A percentile compares a stretch with the other conserved stretches of the same genome.
Evolutionary conservation across 2,888 invertebrate species (phyloP).

Genomic region (Rhagophthalmus giganteus): DNA sequence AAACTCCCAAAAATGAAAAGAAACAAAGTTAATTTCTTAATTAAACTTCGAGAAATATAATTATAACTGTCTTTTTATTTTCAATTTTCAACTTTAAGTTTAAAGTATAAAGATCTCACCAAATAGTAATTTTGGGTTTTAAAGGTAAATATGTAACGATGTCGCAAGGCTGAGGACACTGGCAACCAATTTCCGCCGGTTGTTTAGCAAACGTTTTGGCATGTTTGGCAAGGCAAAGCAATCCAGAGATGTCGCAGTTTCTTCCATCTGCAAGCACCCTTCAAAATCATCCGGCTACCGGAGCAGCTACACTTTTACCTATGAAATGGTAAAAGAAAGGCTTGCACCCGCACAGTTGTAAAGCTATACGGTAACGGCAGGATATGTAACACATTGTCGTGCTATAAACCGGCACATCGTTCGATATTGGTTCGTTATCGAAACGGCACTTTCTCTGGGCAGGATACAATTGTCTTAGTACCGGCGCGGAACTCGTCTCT

Average conservation of each 20-base stretch:
- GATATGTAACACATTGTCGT: constrained; percentile 61
- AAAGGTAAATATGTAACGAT: constrained; percentile 53
- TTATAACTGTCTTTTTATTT: not conserved
- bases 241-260: constrained; percentile 58
- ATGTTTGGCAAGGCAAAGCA: constrained; percentile 58
- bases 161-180: constrained; percentile 56
- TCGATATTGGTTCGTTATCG: constrained; percentile 56
- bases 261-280: constrained; percentile 53
- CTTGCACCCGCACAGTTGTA: constrained; percentile 61
- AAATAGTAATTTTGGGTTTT: constrained; percentile 50
- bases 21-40: not conserved
- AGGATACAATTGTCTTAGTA: constrained; percentile 56
- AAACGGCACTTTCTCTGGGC: constrained; percentile 60
- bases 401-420: constrained; percentile 59
- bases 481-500: constrained; percentile 58
- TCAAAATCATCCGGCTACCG: not conserved
- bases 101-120: constrained; percentile 43
- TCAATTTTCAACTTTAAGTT: constrained; percentile 1
- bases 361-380: constrained; percentile 59
- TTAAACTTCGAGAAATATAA: not conserved
- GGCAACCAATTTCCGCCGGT: constrained; percentile 50
- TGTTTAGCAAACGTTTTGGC: constrained; percentile 49
- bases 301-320: constrained; percentile 47
- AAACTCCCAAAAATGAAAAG: too few species aligned
- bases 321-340: constrained; percentile 65